A percentile compares a stretch with the other conserved stretches of the same genome.
Conservation (phyloP, 2,113 vertebrate genomes). For the Carettochelys insculpta region DNA sequence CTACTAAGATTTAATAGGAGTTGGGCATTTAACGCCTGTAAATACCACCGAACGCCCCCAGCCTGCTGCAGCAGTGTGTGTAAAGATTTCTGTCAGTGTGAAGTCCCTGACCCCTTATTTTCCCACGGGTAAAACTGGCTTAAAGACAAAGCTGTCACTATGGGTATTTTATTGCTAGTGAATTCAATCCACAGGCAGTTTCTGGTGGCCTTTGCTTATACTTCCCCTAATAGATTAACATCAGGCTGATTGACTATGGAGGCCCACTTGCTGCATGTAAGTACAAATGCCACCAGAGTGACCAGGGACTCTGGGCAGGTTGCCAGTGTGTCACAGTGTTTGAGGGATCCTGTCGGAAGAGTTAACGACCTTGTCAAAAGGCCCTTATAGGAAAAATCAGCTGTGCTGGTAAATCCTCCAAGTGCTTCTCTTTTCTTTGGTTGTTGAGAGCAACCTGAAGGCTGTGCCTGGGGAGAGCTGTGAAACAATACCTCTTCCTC, state of each 20-base stretch:
- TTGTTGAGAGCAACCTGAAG: background rate
- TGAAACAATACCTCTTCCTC: background rate
- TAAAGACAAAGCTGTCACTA: background rate
- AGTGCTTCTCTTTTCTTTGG: background rate
- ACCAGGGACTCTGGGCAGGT: background rate
- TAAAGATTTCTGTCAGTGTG: background rate
- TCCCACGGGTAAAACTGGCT: background rate
- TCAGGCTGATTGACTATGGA: background rate
- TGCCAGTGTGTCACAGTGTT: background rate
- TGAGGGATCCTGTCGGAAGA: too few relatives aligned
- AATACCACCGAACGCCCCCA: background rate
- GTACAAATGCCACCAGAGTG: background rate
- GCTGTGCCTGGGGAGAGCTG: background rate
- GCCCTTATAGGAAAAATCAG: background rate
- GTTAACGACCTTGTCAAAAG: background rate
- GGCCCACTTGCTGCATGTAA: background rate
- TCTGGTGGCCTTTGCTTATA: background rate
- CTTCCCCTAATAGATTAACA: background rate
- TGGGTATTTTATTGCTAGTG: background rate
- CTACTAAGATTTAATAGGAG: background rate
- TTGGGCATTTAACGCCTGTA: background rate
- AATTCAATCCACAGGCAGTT: background rate
- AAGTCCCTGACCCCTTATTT: fast-evolving
- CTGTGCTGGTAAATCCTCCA: background rate
- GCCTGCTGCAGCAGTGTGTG: background rate